Evolutionary conservation across 2,797 vertebrate species (phyloP).

Genomic region (Cynopterus sphinx): DNA sequence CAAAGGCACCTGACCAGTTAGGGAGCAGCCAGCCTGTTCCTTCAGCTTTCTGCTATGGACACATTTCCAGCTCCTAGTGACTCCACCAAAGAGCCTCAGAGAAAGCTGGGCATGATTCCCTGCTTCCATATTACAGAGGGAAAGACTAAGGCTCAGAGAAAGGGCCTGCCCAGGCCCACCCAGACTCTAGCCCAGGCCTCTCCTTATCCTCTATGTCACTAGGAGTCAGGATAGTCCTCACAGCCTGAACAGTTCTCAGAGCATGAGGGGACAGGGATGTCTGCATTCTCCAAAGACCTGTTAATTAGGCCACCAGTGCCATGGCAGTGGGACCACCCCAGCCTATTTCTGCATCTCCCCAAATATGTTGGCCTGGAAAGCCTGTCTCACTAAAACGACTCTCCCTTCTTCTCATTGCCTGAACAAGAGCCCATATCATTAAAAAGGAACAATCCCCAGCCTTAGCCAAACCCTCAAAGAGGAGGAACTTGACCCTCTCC

Average conservation of each 20-base stretch:
- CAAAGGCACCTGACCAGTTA: not conserved
- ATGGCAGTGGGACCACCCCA: rapidly evolving
- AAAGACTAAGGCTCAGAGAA: not conserved
- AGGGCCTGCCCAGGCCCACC: too few species aligned
- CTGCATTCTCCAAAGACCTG: not conserved
- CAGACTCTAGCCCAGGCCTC: not conserved
- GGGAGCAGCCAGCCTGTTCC: not conserved
- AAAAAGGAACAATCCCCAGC: not conserved
- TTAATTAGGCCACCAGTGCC: not conserved
- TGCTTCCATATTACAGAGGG: not conserved
- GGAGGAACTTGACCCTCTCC: not conserved
- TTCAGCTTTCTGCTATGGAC: not conserved
- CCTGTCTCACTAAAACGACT: not conserved
- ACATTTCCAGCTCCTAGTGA: not conserved
- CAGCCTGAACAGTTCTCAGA: rapidly evolving
- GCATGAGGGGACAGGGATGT: not conserved
- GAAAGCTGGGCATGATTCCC: not conserved
- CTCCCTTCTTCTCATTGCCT: not conserved
- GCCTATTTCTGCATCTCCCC: not conserved
- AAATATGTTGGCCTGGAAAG: not conserved
- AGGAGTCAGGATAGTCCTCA: not conserved
- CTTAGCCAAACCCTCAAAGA: not conserved
- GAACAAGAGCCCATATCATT: not conserved
- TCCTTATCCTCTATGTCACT: not conserved
- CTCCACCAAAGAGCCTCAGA: not conserved